A percentile compares a stretch with the other conserved stretches of the same genome.
Evolutionary conservation across 2,797 vertebrate genomes (phyloP).

Genomic region (Lagocephalus sceleratus): DNA sequence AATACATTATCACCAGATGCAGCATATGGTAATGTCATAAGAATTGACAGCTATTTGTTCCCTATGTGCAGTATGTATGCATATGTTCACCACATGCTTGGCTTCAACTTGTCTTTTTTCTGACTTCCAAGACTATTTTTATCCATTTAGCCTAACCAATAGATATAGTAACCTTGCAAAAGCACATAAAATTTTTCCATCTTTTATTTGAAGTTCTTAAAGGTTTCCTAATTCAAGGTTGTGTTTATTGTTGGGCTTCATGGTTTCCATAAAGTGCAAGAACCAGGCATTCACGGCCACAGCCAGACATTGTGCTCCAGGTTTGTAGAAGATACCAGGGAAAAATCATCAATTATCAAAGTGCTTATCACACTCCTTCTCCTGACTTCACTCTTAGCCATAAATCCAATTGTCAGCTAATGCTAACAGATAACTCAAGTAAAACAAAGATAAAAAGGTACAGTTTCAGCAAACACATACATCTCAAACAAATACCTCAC

Average conservation of each 20-base stretch:
- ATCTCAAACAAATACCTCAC: no score
- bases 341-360: slow-evolving; percentile 1
- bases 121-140: no score
- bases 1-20: neutral
- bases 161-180: neutral
- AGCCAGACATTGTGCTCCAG: neutral
- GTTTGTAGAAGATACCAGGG: neutral
- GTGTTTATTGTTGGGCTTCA: neutral
- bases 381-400: neutral
- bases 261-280: neutral
- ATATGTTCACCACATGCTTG: slow-evolving; percentile 44
- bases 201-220: no score
- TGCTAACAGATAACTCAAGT: neutral
- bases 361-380: neutral
- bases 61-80: slow-evolving; percentile 13
- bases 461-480: no score
- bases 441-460: slow-evolving; percentile 1
- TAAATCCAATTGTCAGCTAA: neutral
- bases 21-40: slow-evolving; percentile 8
- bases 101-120: slow-evolving; percentile 20
- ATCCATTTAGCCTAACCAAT: no score
- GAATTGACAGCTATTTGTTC: slow-evolving; percentile 19
- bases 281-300: neutral
- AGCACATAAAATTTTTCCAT: neutral
- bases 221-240: neutral